phyloP scores from a whole-genome alignment of 1,140 invertebrate species.

The Melipona quadrifasciata region DNA sequence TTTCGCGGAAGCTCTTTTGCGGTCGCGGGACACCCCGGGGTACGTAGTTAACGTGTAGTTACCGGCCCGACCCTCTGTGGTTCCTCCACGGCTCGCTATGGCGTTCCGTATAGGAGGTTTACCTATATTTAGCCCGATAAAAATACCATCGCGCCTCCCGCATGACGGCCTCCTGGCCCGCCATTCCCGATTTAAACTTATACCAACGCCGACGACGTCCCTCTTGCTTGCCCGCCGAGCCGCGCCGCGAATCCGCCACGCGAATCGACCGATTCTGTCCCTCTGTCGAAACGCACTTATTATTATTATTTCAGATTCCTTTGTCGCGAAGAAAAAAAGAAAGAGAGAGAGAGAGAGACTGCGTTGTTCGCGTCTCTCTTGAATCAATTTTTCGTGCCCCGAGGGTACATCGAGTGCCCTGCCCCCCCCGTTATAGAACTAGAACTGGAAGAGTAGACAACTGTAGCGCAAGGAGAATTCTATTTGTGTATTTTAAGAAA shows the following conservation, averaged over 20 bases:
- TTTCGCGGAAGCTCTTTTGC: slow-evolving; percentile 72
- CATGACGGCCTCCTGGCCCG: slow-evolving; percentile 78
- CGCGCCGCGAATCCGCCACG: slow-evolving; percentile 52
- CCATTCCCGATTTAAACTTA: slow-evolving; percentile 79
- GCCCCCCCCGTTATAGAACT: too few species aligned
- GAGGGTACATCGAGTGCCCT: too few species aligned
- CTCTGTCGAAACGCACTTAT: not conserved
- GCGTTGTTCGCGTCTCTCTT: too few species aligned
- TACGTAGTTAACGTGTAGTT: slow-evolving; percentile 74
- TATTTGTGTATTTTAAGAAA: too few species aligned
- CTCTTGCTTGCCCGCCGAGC: slow-evolving; percentile 8
- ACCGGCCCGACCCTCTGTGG: slow-evolving; percentile 58
- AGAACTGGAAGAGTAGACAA: too few species aligned
- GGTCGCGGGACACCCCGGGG: slow-evolving; percentile 69
- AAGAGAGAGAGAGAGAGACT: too few species aligned
- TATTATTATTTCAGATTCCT: not conserved
- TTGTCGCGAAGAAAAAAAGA: too few species aligned
- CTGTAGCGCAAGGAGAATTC: too few species aligned
- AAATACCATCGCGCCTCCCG: slow-evolving; percentile 80
- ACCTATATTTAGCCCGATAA: slow-evolving; percentile 81
- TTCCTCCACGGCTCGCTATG: slow-evolving; percentile 62
- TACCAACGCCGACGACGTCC: slow-evolving; percentile 52
- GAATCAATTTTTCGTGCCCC: too few species aligned
- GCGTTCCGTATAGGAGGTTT: slow-evolving; percentile 75
- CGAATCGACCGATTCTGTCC: slow-evolving; percentile 37